phyloP scores from a whole-genome alignment of 2,797 vertebrate genomes.

The Crocidura indochinensis region DNA sequence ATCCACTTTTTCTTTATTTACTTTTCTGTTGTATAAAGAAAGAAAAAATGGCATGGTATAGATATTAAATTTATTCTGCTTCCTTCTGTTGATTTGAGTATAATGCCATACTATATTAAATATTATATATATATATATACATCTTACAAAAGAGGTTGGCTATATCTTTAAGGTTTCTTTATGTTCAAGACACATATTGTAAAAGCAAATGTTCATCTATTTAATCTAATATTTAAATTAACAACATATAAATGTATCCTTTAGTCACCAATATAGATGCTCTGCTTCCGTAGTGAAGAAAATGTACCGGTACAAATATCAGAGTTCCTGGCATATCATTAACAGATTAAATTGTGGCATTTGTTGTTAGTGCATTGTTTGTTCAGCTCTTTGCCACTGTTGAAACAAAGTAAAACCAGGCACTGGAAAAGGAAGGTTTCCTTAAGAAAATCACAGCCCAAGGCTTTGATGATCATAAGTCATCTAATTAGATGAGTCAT shows the following conservation, averaged over 20 bases:
- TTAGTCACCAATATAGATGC: background rate
- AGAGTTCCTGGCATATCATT: background rate
- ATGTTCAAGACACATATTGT: background rate
- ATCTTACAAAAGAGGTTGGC: background rate
- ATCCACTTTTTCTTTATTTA: background rate
- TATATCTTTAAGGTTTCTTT: background rate
- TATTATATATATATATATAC: background rate
- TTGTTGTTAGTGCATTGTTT: slow-evolving; percentile 55
- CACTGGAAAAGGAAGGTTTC: slow-evolving; percentile 9
- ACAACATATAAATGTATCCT: background rate
- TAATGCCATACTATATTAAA: too few species aligned
- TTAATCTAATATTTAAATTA: background rate
- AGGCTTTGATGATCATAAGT: background rate
- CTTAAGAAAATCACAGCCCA: slow-evolving; percentile 47
- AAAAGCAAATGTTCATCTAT: background rate
- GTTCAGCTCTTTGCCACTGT: slow-evolving; percentile 8
- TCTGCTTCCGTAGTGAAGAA: background rate
- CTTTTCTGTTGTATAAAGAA: background rate
- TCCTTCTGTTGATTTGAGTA: background rate
- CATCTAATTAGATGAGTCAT: slow-evolving; percentile 75
- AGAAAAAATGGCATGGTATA: background rate
- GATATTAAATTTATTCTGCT: background rate
- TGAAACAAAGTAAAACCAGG: background rate
- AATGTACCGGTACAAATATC: background rate
- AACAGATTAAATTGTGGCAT: slow-evolving; percentile 46